A percentile compares a stretch with the other conserved stretches of the same genome.
phyloP scores from a whole-genome alignment of 2,113 vertebrate genomes.

The Ahaetulla prasina region DNA sequence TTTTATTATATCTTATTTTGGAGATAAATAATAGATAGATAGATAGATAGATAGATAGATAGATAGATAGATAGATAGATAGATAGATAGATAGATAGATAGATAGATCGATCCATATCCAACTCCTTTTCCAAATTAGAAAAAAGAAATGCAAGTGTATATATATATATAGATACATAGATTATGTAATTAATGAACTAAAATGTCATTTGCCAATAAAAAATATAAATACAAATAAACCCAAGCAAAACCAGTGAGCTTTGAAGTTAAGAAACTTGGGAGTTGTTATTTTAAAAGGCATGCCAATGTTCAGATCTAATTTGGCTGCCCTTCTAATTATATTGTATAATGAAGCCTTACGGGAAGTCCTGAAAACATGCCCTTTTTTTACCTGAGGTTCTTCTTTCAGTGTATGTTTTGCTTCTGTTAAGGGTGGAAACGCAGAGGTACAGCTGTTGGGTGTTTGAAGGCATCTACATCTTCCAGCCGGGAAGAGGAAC shows the following conservation, averaged over 20 bases:
- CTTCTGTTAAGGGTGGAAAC: conserved; percentile 25
- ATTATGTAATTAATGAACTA: not conserved
- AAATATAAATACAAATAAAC: not conserved
- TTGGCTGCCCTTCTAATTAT: not conserved
- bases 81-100: too few species aligned
- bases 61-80: too few species aligned
- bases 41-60: too few species aligned
- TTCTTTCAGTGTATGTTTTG: not conserved
- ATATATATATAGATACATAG: not conserved
- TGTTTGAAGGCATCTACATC: conserved; percentile 54
- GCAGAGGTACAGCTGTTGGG: conserved; percentile 45
- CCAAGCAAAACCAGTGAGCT: not conserved
- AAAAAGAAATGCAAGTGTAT: too few species aligned
- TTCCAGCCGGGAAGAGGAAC: conserved; percentile 54
- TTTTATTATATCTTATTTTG: not conserved
- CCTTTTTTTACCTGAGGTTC: conserved; percentile 25
- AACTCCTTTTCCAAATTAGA: not conserved
- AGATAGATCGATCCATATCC: too few species aligned
- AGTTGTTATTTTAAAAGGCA: not conserved
- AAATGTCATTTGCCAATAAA: not conserved
- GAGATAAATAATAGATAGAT: not conserved
- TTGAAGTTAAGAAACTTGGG: not conserved
- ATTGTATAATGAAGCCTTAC: not conserved
- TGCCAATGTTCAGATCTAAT: not conserved
- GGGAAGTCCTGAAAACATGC: not conserved